Percentiles rank a stretch among this genome's conserved stretches.
phyloP scores from a whole-genome alignment of 2,113 vertebrate genomes.

The Gobio gobio region DNA sequence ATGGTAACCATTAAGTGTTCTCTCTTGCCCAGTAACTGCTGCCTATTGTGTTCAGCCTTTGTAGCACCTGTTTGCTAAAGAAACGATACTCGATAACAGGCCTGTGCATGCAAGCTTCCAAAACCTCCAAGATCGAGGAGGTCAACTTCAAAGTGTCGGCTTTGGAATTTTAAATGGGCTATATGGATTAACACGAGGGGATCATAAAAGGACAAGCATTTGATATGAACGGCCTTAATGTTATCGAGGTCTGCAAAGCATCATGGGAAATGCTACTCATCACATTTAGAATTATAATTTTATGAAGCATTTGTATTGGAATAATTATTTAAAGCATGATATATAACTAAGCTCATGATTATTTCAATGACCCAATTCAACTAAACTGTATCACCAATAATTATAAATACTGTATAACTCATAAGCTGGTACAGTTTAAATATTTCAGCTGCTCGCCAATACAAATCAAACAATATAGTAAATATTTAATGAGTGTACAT shows the following conservation, averaged over 20 bases:
- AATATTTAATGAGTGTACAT: too few relatives aligned
- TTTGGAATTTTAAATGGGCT: constrained; percentile 20
- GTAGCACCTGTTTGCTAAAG: constrained; percentile 53
- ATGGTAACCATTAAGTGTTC: background rate
- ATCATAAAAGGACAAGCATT: background rate
- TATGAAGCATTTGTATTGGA: background rate
- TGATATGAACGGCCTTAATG: background rate
- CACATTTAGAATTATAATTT: background rate
- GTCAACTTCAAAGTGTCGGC: constrained; percentile 44
- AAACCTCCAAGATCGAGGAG: background rate
- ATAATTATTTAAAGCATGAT: background rate
- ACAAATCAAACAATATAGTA: background rate
- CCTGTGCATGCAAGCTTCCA: constrained; percentile 30
- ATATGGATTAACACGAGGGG: background rate
- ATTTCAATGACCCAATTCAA: background rate
- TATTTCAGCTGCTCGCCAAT: background rate
- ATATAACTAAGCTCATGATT: background rate
- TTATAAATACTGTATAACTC: too few relatives aligned
- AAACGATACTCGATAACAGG: constrained; percentile 50
- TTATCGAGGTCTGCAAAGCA: background rate
- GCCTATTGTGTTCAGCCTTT: constrained; percentile 6
- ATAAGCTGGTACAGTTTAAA: background rate
- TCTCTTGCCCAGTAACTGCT: constrained; percentile 42
- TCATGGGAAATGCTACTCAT: background rate
- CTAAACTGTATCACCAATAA: background rate